Conservation (phyloP, 2,888 invertebrate species). For the Listrodromus nycthemerus region DNA sequence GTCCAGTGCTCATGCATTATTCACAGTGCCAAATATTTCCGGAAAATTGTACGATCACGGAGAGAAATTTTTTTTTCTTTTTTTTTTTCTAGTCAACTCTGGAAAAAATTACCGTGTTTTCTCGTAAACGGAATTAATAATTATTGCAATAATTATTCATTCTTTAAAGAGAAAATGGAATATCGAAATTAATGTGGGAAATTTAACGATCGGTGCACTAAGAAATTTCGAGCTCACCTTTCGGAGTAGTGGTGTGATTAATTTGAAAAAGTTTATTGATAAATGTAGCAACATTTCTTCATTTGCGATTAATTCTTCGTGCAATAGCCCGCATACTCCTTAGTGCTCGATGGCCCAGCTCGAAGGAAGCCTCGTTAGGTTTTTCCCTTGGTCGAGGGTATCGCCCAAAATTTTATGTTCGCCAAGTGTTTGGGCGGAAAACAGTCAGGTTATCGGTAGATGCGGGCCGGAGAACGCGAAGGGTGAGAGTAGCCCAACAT, state of each 20-base stretch:
- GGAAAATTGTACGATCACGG: no score
- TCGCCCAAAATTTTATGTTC: conserved; percentile 25
- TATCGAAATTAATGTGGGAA: background rate
- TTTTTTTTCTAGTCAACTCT: no score
- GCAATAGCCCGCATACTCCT: conserved; percentile 29
- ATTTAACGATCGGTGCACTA: background rate
- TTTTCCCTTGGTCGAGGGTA: background rate
- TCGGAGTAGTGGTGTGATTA: background rate
- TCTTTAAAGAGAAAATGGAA: no score
- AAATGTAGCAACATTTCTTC: background rate
- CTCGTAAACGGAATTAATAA: no score
- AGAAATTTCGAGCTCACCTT: background rate
- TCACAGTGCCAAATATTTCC: background rate
- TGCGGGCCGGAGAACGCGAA: conserved; percentile 25
- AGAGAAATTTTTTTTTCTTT: no score
- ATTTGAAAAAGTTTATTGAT: background rate
- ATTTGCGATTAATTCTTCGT: conserved; percentile 14
- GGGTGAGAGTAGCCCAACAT: conserved; percentile 40
- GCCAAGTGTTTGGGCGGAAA: conserved; percentile 34
- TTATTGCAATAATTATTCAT: background rate
- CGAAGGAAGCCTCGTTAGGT: conserved; percentile 10
- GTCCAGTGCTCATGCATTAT: conserved; percentile 2
- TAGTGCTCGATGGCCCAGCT: conserved; percentile 19
- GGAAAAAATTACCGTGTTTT: no score
- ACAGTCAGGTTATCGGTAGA: conserved; percentile 38